Percentiles rank a stretch among this genome's conserved stretches.
Evolutionary conservation across 2,888 invertebrate species (phyloP).

Genomic region (Cataglyphis altisquamis): DNA sequence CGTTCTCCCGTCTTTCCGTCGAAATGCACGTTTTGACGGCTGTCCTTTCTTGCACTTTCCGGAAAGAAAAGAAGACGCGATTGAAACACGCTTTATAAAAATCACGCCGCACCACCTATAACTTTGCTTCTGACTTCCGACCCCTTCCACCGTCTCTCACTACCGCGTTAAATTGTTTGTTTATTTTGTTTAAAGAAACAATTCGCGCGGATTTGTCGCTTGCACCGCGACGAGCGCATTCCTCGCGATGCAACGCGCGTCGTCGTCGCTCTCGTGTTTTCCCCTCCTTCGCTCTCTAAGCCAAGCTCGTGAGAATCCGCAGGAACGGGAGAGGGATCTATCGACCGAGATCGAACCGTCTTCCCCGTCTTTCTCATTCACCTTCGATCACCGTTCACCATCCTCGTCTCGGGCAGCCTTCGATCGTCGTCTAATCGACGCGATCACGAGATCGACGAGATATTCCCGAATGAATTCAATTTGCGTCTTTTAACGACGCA

Average conservation of each 20-base stretch:
- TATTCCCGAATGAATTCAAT: background rate
- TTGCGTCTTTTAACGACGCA: background rate
- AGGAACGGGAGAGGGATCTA: background rate
- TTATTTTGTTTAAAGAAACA: background rate
- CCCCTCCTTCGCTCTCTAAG: background rate
- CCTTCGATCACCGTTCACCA: background rate
- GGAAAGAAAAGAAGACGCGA: background rate
- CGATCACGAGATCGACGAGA: background rate
- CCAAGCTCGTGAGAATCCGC: background rate
- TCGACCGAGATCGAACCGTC: conserved; percentile 23
- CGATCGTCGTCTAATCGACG: background rate
- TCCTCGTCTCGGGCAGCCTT: background rate
- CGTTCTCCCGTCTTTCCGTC: background rate
- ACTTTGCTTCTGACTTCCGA: background rate
- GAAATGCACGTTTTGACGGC: background rate
- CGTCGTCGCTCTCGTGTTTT: background rate
- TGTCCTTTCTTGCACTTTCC: background rate
- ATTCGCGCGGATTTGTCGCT: background rate
- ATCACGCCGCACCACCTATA: background rate
- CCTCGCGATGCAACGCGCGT: background rate
- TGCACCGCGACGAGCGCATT: background rate
- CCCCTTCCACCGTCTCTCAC: background rate
- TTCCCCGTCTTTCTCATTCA: background rate
- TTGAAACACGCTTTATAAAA: background rate
- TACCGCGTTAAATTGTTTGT: background rate